A percentile compares a stretch with the other conserved stretches of the same genome.
Evolutionary conservation across 2,888 invertebrate genomes (phyloP).

Genomic region (Hololepta plana): DNA sequence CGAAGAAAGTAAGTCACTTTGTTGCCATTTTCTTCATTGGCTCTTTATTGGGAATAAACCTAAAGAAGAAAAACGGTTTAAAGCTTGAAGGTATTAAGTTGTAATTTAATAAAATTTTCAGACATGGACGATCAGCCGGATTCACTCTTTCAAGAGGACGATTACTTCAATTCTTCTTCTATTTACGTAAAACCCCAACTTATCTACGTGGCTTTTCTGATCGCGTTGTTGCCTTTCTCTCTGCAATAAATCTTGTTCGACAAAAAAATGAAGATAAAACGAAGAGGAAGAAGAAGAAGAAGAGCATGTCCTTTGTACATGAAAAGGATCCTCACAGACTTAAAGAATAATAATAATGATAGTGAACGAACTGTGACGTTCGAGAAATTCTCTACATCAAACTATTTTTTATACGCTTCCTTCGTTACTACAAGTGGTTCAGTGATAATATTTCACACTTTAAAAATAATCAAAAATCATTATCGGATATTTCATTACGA

Average conservation of each 20-base stretch:
- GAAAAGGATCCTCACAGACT: no score
- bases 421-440: no score
- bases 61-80: no score
- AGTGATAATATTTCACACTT: no score
- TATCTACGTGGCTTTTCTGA: slow-evolving; percentile 14
- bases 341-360: no score
- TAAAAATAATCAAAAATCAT: no score
- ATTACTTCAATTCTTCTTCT: slow-evolving; percentile 15
- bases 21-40: no score
- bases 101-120: slow-evolving; percentile 10
- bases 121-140: slow-evolving; percentile 18
- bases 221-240: slow-evolving; percentile 18
- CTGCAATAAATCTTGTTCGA: slow-evolving; percentile 16
- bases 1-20: slow-evolving; percentile 6
- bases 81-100: no score
- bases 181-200: slow-evolving; percentile 12
- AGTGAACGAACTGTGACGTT: no score
- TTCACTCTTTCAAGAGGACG: slow-evolving; percentile 18
- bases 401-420: slow-evolving; percentile 4
- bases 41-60: no score
- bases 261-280: background rate
- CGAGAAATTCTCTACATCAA: no score
- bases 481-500: no score
- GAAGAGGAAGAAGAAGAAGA: background rate
- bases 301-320: background rate